Percentiles rank a stretch among this genome's conserved stretches.
Conservation (phyloP, 2,113 vertebrate species). For the Strigops habroptila region DNA sequence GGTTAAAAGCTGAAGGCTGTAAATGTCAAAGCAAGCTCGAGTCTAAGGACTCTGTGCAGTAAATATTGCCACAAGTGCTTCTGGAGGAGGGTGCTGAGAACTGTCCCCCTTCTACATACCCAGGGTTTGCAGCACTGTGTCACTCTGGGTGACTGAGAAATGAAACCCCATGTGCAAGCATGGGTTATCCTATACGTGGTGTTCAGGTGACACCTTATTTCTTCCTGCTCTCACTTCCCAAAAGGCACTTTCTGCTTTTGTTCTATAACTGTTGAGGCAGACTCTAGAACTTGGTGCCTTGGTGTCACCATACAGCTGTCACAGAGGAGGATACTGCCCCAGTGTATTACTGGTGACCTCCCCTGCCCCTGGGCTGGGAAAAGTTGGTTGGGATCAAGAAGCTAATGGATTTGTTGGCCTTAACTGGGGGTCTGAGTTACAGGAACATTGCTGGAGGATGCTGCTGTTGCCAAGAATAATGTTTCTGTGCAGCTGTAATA, state of each 20-base stretch:
- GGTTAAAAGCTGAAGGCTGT: not conserved
- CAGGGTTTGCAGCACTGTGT: fast-evolving
- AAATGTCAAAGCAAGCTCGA: not conserved
- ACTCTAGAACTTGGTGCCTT: not conserved
- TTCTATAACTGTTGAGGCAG: not conserved
- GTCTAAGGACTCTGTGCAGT: not conserved
- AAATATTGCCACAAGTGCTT: not conserved
- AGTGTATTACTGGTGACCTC: not conserved
- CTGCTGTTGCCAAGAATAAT: not conserved
- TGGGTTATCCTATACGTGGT: fast-evolving
- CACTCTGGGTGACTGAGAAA: not conserved
- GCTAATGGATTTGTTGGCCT: not conserved
- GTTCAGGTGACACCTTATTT: not conserved
- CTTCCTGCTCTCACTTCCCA: not conserved
- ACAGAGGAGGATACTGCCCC: not conserved
- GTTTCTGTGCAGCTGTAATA: not conserved
- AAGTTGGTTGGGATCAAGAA: not conserved
- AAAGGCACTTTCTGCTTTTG: not conserved
- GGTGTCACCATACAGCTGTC: not conserved
- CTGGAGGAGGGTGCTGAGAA: not conserved
- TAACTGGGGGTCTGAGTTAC: not conserved
- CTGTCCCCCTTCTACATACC: not conserved
- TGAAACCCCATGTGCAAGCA: not conserved
- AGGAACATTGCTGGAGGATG: not conserved
- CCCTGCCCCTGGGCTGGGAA: not conserved